Conservation (phyloP, 2,797 vertebrate genomes). For the Sebastiscus albofasciatus region DNA sequence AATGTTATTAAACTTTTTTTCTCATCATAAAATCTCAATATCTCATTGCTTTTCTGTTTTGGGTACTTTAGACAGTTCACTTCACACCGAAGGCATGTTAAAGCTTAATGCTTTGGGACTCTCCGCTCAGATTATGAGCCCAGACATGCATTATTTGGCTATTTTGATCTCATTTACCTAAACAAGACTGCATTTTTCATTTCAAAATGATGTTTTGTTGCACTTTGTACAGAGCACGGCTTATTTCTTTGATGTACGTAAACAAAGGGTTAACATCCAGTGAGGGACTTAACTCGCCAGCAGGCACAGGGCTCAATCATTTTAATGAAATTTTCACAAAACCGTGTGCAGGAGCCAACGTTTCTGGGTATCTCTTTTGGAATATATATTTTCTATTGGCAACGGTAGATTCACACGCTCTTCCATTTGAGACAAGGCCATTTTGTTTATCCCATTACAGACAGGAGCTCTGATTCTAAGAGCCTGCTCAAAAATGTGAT, state of each 20-base stretch:
- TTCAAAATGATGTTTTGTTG: slow-evolving; percentile 3
- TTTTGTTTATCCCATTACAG: slow-evolving; percentile 70
- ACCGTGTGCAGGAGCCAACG: background rate
- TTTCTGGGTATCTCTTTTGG: slow-evolving; percentile 24
- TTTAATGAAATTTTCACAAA: slow-evolving; percentile 61
- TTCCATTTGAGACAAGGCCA: slow-evolving; percentile 22
- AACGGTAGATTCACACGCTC: slow-evolving; percentile 38
- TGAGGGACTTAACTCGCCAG: slow-evolving; percentile 23
- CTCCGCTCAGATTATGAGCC: background rate
- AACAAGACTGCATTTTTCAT: background rate
- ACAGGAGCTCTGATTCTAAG: slow-evolving; percentile 53
- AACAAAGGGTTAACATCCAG: slow-evolving; percentile 44
- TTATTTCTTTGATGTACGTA: slow-evolving; percentile 4
- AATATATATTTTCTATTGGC: slow-evolving; percentile 45
- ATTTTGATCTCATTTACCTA: slow-evolving; percentile 6
- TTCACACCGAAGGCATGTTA: slow-evolving; percentile 2
- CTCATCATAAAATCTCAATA: slow-evolving; percentile 7
- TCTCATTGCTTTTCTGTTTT: slow-evolving; percentile 49
- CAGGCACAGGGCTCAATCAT: slow-evolving; percentile 36
- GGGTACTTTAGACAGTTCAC: slow-evolving; percentile 19
- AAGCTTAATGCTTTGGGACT: background rate
- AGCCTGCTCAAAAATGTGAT: slow-evolving; percentile 64
- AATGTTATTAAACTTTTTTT: slow-evolving; percentile 24
- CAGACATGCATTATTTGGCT: background rate
- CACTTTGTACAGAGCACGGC: background rate